A percentile compares a stretch with the other conserved stretches of the same genome.
These are phyloP conservation scores for Pseudomyrmex gracilis DNA, from an alignment of 1,140 invertebrate species.

Conservation along the genomic window DNA sequence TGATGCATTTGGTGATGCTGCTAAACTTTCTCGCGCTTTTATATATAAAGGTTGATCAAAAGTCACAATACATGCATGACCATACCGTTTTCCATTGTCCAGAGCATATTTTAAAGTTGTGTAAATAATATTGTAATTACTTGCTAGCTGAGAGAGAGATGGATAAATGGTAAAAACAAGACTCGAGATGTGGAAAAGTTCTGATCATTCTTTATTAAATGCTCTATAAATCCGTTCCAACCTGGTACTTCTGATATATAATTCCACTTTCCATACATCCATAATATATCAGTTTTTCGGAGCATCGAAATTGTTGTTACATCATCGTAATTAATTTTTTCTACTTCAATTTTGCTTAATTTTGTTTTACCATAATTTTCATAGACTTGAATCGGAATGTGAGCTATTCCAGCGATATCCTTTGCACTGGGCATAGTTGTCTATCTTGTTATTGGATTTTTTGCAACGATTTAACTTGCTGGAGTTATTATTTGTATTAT, in stretches of 20 bases:
- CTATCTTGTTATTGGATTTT: too few species aligned
- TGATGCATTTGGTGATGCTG: neutral
- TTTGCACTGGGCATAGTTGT: too few species aligned
- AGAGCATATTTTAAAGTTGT: slow-evolving; percentile 2
- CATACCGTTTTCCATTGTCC: neutral
- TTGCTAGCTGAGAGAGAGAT: slow-evolving; percentile 1
- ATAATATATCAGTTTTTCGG: neutral
- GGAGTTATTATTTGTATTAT: too few species aligned
- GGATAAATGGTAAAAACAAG: neutral
- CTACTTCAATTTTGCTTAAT: too few species aligned
- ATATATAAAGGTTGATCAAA: slow-evolving; percentile 3
- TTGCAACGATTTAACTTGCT: too few species aligned
- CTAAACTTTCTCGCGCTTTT: slow-evolving; percentile 6
- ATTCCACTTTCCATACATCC: neutral
- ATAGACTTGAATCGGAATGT: too few species aligned
- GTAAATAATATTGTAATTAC: slow-evolving; percentile 2
- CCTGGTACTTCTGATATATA: neutral
- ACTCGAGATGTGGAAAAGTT: neutral
- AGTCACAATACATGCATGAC: neutral
- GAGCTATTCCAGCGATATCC: too few species aligned
- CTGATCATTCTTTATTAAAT: neutral
- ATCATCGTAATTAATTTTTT: too few species aligned
- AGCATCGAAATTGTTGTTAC: neutral
- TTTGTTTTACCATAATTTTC: too few species aligned
- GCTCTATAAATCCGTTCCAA: neutral